phyloP scores from a whole-genome alignment of 2,888 invertebrate genomes.

The Germaria angustata region DNA sequence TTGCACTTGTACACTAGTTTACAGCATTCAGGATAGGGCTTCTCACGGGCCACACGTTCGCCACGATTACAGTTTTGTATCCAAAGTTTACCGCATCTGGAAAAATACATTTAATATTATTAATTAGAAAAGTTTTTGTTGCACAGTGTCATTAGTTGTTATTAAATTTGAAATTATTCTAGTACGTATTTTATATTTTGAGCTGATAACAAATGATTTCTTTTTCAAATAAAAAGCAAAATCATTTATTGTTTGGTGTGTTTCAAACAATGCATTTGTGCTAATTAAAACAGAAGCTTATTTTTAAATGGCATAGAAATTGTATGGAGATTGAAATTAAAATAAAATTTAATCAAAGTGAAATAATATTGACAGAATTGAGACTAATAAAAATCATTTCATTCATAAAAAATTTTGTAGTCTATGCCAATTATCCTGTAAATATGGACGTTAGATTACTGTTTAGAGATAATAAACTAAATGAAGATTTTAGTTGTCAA shows the following conservation, averaged over 20 bases:
- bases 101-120: not conserved
- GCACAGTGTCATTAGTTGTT: constrained; percentile 5
- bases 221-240: constrained; percentile 10
- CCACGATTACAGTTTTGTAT: constrained; percentile 76
- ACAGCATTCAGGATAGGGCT: constrained; percentile 77
- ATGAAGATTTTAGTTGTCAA: too few relatives aligned
- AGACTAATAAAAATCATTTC: not conserved
- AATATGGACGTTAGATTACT: too few relatives aligned
- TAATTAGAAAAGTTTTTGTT: constrained; percentile 8
- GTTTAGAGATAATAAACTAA: too few relatives aligned
- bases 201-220: constrained; percentile 52
- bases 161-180: not conserved
- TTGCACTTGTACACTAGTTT: constrained; percentile 77
- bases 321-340: not conserved
- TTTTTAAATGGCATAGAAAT: not conserved
- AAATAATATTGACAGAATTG: not conserved
- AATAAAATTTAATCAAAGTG: not conserved
- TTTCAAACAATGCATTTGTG: constrained; percentile 47
- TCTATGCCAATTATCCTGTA: too few relatives aligned
- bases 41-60: constrained; percentile 73
- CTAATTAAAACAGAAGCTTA: constrained; percentile 28
- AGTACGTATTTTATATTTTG: constrained; percentile 21
- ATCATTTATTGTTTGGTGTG: constrained; percentile 33
- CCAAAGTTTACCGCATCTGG: constrained; percentile 75
- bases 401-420: not conserved